Evolutionary conservation across 2,113 vertebrate genomes (phyloP), one percentile per base, ranked within the genome.

Genomic region (Tichodroma muraria): DNA sequence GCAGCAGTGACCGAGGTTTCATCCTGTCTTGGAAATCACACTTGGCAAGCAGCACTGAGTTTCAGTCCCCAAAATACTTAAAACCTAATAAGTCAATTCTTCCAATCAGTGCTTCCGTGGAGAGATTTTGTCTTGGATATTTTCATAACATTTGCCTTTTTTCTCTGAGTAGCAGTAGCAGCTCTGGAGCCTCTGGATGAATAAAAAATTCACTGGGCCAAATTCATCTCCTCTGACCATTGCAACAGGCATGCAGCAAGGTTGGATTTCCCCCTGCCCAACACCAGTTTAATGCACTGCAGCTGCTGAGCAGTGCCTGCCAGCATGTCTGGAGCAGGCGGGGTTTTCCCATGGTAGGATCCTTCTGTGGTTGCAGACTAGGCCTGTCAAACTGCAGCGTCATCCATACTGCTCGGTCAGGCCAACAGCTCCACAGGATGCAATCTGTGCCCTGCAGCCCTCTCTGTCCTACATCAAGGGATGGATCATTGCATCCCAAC

Each of bases 101-200:
- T 94, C 91, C 80, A 72, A 50, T 79, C 72, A 66, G 20, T 50
- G 31, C 8, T 80, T 69, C 37, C 7, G 8, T 10, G 12, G 31
- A 82, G 91, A 91, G 60, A n/a, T 89, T 97, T 90, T 73, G 53
- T 81, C 91, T 52, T 80, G 71, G 54, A 64, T 19, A 27, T 94
- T 91, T 85, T 96, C 88, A 86, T 45, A 97, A 85, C 72, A 93
- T 91, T 94, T 95, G 70, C 50, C 56, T 91, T 97, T 95, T 87
- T 96, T 66, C 19, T 8, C 1, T 52, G 66, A 90, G 72, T 80
- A 90, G 73, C 71, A 90, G 65, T 38, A 73, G 78, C 60, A 94
- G 86, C 50, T 93, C 85, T 86, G 68, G 54, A 91, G 80, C 27
- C 33, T 90, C 88, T 85, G 50, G 87, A 94, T 83, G 61, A 97